A percentile compares a stretch with the other conserved stretches of the same genome.
phyloP scores from a whole-genome alignment of 2,113 vertebrate species.

The Larimichthys polyactis region DNA sequence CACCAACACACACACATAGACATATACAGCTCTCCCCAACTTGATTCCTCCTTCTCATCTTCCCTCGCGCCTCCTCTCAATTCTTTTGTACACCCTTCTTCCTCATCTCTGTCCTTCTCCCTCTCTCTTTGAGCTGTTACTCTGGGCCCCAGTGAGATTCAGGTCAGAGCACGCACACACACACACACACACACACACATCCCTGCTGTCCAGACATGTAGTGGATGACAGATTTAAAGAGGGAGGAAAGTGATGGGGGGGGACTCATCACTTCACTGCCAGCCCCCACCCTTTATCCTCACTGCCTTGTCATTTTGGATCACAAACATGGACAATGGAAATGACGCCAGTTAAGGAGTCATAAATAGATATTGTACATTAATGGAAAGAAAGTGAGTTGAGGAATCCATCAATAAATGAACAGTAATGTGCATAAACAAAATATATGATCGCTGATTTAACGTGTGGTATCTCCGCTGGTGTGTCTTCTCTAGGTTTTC shows the following conservation, averaged over 20 bases:
- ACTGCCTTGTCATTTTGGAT: slow-evolving; percentile 46
- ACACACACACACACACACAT: too few relatives aligned
- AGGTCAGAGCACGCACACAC: too few relatives aligned
- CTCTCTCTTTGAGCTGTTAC: too few relatives aligned
- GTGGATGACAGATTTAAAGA: slow-evolving; percentile 75
- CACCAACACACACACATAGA: neutral
- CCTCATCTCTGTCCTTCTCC: too few relatives aligned
- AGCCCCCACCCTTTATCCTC: slow-evolving; percentile 31
- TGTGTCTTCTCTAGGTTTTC: neutral
- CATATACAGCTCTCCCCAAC: slow-evolving; percentile 8
- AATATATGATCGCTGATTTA: neutral
- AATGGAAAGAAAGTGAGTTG: slow-evolving; percentile 35
- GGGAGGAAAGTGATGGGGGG: slow-evolving; percentile 49
- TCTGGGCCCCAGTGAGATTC: too few relatives aligned
- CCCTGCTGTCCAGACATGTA: slow-evolving; percentile 73
- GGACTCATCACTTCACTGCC: slow-evolving; percentile 49
- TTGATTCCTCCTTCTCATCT: slow-evolving; percentile 27
- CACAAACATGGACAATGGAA: slow-evolving; percentile 49
- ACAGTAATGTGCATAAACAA: neutral
- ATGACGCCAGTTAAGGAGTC: slow-evolving; percentile 20
- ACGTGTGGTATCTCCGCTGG: neutral
- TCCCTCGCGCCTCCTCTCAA: slow-evolving; percentile 24
- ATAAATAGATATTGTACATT: slow-evolving; percentile 55
- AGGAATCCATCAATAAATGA: slow-evolving; percentile 29
- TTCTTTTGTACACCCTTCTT: too few relatives aligned